Conservation (phyloP, 2,113 vertebrate genomes). For the Furnarius figulus region DNA sequence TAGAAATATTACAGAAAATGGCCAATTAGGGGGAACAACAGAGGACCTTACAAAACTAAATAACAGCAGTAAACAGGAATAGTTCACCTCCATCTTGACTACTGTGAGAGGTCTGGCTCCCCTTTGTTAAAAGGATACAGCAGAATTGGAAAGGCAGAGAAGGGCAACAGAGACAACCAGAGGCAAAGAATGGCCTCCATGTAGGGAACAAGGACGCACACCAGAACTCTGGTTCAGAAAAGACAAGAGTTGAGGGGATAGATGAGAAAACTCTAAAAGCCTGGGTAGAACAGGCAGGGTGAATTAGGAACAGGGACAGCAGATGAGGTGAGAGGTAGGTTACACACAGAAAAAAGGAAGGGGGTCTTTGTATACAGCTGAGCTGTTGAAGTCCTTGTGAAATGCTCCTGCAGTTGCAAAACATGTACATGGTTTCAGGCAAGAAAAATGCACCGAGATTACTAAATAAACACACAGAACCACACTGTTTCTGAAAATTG, state of each 20-base stretch:
- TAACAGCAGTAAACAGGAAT: background rate
- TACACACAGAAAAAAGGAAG: background rate
- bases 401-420: background rate
- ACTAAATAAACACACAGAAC: background rate
- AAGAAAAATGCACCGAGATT: background rate
- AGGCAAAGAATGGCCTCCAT: background rate
- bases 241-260: background rate
- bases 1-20: background rate
- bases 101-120: background rate
- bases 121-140: background rate
- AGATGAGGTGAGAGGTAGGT: background rate
- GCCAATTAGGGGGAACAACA: background rate
- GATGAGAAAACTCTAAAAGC: background rate
- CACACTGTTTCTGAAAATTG: background rate
- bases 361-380: background rate
- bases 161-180: background rate
- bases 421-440: background rate
- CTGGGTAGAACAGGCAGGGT: background rate
- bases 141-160: background rate
- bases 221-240: background rate
- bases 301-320: background rate
- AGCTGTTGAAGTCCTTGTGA: background rate
- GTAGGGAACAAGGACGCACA: accelerated
- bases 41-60: background rate
- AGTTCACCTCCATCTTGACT: background rate